Base-by-base conservation (phyloP, 2,113 vertebrate species). In the Oncorhynchus mykiss region DNA sequence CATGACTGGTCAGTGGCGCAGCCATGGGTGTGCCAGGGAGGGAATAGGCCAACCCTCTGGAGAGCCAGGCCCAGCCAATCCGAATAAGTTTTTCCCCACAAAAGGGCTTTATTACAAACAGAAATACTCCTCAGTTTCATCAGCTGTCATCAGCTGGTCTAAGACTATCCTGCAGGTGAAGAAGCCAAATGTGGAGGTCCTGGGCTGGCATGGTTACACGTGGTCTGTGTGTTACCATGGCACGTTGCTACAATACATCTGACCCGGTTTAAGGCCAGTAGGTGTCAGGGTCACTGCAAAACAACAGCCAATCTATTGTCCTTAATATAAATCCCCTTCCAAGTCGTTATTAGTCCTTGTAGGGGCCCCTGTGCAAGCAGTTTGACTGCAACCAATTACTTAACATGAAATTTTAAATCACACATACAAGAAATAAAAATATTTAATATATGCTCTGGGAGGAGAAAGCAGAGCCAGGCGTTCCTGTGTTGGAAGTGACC, bases 221-320 rank as follows among this genome's bases (percentile, higher is more conserved):
- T 39, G 39, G 8, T 39, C 39, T 16, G 20, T 1, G 70, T 72
- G 92, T 94, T 82, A 88, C 89, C 87, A 94, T 27, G 89, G 77
- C 18, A 82, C 82, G 93, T 94, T 93, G 92, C 93, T 89, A 93
- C 92, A 92, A 93, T 90, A 91, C 90, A 92, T 87, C 76, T 89
- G 88, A 91, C 88, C 90, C 73, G 80, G 39, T 45, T 45, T 39
- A 45, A 45, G 6, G n/a, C 5, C 20, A 22, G 6, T 49, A 75
- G 45, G 5, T 18, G 83, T 68, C 78, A 45, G 16, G 16, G 78
- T 14, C 22, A 72, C 31, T 24, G 9, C 60, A 51, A 71, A 11
- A 65, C 29, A 62, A 65, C 75, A 62, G 25, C n/a, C 2, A 0
- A 13, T 60, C 64, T 4, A 31, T 62, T 22, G 29, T 45, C 74